Base-by-base conservation (phyloP, 1,140 invertebrate genomes). In the Pseudomyrmex concolor region DNA sequence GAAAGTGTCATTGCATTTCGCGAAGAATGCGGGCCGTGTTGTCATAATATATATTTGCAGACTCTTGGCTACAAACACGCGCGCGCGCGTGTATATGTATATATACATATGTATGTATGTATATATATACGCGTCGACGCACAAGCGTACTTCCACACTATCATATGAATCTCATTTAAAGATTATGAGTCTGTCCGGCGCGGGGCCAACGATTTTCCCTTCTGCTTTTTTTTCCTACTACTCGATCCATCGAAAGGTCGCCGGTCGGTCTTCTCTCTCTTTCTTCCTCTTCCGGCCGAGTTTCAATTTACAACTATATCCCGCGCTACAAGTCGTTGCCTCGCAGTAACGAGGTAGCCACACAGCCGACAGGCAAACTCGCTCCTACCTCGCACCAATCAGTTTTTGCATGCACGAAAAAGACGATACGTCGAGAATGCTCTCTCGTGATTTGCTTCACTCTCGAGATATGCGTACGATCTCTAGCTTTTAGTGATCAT, bases 151-250 rank as follows among this genome's bases (percentile, higher is more conserved):
- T 34, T 43, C 77, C 55, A 67, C 67, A 68, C 19, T 80, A 81
- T 84, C 62, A 84, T 74, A 86, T 83, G 88, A 82, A 89, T 88
- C 88, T 86, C 89, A 89, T 89, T 88, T 89, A 86, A 86, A 89
- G 86, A 72, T 88, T 88, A 89, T 71, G 86, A 89, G 84, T 76
- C 77, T 85, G 85, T 74, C 86, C 72, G 72, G 34, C 34, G 5
- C 3, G 34, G 50, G 66, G 48, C 83, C 68, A 77, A 77, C 77
- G 83, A 87, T 80, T 83, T 74, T 68, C 62, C 81, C 64, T 77
- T 66, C 22, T 51, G 68, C 78, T 78, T 74, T 76, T 81, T 74
- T 63, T 12, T 64, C 34, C 43, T 76, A 43, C 71, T 22, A 66
- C 51, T 10, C 51, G 34, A 34, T 34, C 50, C 34, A 43, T 73